phyloP scores from a whole-genome alignment of 2,888 invertebrate genomes.

The Watsonalla binaria region DNA sequence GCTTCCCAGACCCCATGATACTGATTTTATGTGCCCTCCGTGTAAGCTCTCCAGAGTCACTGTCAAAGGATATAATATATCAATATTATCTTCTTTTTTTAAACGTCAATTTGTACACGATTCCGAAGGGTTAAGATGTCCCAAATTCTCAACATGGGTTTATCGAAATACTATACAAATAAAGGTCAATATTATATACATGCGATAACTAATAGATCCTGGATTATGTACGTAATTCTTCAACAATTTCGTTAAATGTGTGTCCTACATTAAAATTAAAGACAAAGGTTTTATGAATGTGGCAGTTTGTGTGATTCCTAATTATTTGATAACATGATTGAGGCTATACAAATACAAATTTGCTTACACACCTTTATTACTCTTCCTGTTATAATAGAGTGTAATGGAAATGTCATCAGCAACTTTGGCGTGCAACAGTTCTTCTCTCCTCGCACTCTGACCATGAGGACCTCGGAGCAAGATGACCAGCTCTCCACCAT shows the following conservation, averaged over 20 bases:
- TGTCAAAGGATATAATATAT: constrained; percentile 36
- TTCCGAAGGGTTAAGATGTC: no score
- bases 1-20: constrained; percentile 80
- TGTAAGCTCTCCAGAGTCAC: constrained; percentile 83
- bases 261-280: no score
- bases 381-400: constrained; percentile 56
- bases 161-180: no score
- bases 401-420: constrained; percentile 53
- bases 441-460: constrained; percentile 42
- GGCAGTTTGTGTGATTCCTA: background rate
- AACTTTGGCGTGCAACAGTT: constrained; percentile 52
- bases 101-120: no score
- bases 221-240: no score
- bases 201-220: no score
- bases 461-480: constrained; percentile 51
- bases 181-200: background rate
- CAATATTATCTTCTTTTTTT: no score
- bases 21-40: constrained; percentile 76
- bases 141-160: no score
- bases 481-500: constrained; percentile 53
- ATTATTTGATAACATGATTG: background rate
- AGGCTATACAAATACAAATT: constrained; percentile 2
- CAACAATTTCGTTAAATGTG: no score
- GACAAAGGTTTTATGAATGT: background rate
- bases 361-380: constrained; percentile 49